Evolutionary conservation across 2,113 vertebrate species (phyloP), one percentile per base, ranked within the genome.

Genomic region (Percina caprodes): DNA sequence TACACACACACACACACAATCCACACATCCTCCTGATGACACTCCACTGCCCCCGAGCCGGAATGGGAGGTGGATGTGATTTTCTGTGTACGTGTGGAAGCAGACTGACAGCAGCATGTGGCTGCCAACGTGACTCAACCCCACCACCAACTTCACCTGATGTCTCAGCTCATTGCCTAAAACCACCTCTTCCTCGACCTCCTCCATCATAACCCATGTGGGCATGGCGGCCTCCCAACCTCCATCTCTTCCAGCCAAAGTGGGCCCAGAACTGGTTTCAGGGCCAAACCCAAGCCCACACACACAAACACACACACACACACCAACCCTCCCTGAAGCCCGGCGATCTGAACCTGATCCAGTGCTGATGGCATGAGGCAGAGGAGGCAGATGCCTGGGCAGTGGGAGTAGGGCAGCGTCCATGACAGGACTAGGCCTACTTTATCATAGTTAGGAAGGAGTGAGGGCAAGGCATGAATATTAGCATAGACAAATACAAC

Each of bases 81-180:
- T 62, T 63, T 63, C 24, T 63, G 11, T 74, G 13, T 35, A 15
- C 14, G 39, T 18, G 56, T 77, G 58, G 21, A 72, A 90, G 85
- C 88, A 93, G 90, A 91, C 89, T 91, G 93, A 90, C 86, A 88
- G 88, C 90, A 91, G 91, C 90, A 88, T 91, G 91, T 88, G 82
- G 77, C 48, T 26, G 23, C 55, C 73, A 65, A 65, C 13, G n/a
- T 65, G 65, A 67, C 65, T 26, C 24, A 30, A 13, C 33, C 70
- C 13, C 21, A 42, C 48, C 83, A 46, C 16, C 59, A 48, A 55
- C 81, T 68, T 80, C 73, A 86, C 88, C 90, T 93, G 90, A 93
- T 90, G 89, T 91, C 90, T 89, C 70, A 83, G 71, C 86, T 86
- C 80, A 67, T 73, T 75, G 69, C 85, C 76, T 74, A 46, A 80